These are phyloP conservation scores for Cactoblastis cactorum DNA, from an alignment of 2,888 invertebrate genomes.

Conservation along the genomic window DNA sequence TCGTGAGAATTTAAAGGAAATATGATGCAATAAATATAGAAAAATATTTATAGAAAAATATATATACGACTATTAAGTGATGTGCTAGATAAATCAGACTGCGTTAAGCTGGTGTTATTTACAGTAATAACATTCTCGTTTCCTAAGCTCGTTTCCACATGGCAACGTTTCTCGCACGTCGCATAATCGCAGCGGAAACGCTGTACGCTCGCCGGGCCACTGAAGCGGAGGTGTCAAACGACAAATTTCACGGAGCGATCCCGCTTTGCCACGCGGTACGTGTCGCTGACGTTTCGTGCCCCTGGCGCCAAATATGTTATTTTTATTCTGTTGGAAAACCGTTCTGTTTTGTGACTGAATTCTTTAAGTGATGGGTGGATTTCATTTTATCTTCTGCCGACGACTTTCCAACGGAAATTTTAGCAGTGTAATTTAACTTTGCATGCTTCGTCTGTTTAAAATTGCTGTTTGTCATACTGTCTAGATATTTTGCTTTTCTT, in stretches of 20 bases:
- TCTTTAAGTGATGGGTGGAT: constrained; percentile 11
- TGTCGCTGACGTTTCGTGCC: constrained; percentile 35
- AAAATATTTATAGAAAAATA: no score
- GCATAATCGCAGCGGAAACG: constrained; percentile 18
- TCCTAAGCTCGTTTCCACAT: constrained; percentile 37
- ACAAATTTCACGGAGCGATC: constrained; percentile 56
- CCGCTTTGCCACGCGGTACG: constrained; percentile 42
- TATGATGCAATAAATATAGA: no score
- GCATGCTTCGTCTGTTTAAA: no score
- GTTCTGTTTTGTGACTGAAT: constrained; percentile 13
- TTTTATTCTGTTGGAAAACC: constrained; percentile 24
- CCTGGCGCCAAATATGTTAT: constrained; percentile 25
- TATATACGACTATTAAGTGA: no score
- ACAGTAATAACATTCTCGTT: constrained; percentile 30
- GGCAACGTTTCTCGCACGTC: constrained; percentile 27
- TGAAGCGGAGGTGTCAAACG: constrained; percentile 52
- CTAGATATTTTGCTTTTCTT: no score
- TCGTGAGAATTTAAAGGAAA: no score
- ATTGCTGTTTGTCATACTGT: no score
- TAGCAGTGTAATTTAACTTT: neutral
- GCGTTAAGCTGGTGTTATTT: constrained; percentile 3
- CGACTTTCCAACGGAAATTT: neutral
- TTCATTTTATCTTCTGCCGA: constrained; percentile 11
- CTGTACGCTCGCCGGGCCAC: constrained; percentile 27
- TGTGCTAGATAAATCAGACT: neutral